phyloP scores from a whole-genome alignment of 1,140 invertebrate species.

The Leptinotarsa defecta region DNA sequence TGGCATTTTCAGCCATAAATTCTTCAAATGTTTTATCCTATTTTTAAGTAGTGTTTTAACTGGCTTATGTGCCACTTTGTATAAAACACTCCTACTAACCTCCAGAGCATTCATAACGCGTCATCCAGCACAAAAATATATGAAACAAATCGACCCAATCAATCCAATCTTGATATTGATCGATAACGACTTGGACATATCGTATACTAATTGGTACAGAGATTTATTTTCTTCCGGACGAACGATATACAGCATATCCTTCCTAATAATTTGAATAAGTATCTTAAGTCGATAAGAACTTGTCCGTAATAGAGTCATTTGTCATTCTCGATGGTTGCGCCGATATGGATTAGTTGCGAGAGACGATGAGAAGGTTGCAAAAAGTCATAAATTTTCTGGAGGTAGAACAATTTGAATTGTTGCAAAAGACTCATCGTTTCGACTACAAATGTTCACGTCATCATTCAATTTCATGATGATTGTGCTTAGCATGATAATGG shows the following conservation, averaged over 20 bases:
- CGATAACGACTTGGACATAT: slow-evolving; percentile 5
- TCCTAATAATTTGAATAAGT: slow-evolving; percentile 5
- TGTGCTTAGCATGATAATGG: too few species aligned
- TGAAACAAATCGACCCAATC: neutral
- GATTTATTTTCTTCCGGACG: neutral
- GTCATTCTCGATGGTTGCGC: neutral
- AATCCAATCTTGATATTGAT: slow-evolving; percentile 8
- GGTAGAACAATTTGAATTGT: too few species aligned
- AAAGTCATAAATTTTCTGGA: too few species aligned
- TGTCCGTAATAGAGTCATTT: neutral
- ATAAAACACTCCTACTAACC: too few species aligned
- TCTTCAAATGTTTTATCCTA: too few species aligned
- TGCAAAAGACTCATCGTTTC: too few species aligned
- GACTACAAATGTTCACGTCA: too few species aligned
- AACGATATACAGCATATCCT: neutral
- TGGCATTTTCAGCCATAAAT: too few species aligned
- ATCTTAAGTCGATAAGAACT: neutral
- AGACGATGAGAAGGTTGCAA: too few species aligned
- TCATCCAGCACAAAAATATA: neutral
- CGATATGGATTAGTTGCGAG: neutral
- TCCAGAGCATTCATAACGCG: neutral
- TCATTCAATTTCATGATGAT: too few species aligned
- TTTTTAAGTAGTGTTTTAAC: too few species aligned
- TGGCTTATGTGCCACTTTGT: too few species aligned
- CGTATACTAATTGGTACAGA: slow-evolving; percentile 8